Evolutionary conservation across 2,888 invertebrate species (phyloP).

Genomic region (Sphaerophoria rueppellii): DNA sequence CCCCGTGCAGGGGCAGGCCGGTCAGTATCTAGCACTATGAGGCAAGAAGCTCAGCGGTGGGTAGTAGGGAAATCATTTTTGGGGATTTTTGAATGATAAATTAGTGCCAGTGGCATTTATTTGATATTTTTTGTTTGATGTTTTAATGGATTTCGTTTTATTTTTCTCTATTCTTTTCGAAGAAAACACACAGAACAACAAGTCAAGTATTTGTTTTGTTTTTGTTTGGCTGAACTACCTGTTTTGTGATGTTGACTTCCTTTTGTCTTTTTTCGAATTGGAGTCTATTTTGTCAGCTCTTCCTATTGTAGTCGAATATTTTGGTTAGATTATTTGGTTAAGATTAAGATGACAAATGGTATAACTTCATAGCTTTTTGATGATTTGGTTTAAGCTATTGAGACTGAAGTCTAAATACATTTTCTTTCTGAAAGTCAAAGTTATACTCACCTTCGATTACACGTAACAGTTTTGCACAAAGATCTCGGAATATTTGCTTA

Average conservation of each 20-base stretch:
- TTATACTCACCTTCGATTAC: no score
- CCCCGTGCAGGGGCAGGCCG: not conserved
- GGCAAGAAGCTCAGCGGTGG: not conserved
- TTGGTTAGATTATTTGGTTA: no score
- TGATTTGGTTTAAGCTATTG: no score
- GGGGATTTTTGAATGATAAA: conserved; percentile 56
- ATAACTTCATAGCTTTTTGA: no score
- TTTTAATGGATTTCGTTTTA: conserved; percentile 61
- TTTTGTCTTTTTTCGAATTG: conserved; percentile 6
- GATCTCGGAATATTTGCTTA: no score
- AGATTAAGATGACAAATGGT: no score
- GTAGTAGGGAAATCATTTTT: not conserved
- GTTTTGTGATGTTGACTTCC: conserved; percentile 57
- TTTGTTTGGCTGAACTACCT: conserved; percentile 54
- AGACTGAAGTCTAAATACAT: no score
- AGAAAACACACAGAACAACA: conserved; percentile 13
- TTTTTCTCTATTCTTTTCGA: conserved; percentile 29
- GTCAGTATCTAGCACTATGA: no score
- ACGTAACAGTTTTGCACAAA: no score
- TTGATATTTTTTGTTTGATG: conserved; percentile 60
- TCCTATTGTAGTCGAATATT: no score
- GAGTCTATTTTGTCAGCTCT: no score
- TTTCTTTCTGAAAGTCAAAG: no score
- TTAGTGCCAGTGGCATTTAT: conserved; percentile 58
- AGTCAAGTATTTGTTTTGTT: conserved; percentile 35